Evolutionary conservation across 1,140 invertebrate genomes (phyloP).

Genomic region (Caenorhabditis elegans): DNA sequence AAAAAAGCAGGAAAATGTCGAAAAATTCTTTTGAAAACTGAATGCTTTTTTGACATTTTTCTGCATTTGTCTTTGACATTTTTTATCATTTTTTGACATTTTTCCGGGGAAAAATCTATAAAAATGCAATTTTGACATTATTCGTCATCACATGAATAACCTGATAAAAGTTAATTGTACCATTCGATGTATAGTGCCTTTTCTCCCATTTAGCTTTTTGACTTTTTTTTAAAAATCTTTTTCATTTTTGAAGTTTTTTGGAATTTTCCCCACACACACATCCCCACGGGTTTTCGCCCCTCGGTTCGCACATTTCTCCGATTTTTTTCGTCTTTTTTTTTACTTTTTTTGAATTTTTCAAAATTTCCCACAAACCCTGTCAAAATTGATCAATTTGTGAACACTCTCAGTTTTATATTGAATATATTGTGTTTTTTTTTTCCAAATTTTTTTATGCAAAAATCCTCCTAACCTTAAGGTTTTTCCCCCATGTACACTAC

Average conservation of each 20-base stretch:
- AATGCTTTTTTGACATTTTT: not conserved
- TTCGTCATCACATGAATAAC: no score
- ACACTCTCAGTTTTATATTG: not conserved
- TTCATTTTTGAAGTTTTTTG: no score
- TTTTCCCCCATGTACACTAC: not conserved
- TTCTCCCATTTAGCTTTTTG: not conserved
- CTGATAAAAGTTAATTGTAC: not conserved
- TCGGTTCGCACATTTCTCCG: conserved; percentile 4
- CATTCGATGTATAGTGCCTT: not conserved
- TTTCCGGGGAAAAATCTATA: no score
- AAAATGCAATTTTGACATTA: no score
- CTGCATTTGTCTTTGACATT: no score
- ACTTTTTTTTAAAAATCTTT: not conserved
- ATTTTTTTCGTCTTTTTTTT: not conserved
- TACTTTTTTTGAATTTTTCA: no score
- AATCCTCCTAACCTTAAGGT: not conserved
- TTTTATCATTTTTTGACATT: no score
- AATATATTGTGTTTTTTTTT: not conserved
- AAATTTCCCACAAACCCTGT: no score
- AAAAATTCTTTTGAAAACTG: not conserved
- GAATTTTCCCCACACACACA: not conserved
- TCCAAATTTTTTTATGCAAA: not conserved
- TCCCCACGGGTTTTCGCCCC: not conserved
- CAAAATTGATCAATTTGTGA: not conserved
- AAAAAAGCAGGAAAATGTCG: no score